These are phyloP conservation scores for Hemitrygon akajei DNA, from an alignment of 2,797 vertebrate species.

Conservation along the genomic window DNA sequence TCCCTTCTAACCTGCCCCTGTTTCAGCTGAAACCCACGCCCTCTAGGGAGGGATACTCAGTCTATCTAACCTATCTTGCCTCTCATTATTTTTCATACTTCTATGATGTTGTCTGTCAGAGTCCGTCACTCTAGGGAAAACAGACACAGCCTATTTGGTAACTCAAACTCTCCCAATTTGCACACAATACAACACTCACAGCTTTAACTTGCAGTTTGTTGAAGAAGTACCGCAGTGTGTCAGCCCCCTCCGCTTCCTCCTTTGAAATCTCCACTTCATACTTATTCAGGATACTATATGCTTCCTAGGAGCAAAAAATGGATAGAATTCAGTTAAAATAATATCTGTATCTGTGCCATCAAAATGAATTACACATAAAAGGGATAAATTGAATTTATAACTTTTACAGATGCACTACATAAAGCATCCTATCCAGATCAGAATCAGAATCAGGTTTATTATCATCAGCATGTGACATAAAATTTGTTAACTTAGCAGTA, in stretches of 20 bases:
- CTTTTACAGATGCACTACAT: too few species aligned
- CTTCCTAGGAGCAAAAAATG: constrained; percentile 56
- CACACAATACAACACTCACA: constrained; percentile 53
- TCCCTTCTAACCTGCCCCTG: too few species aligned
- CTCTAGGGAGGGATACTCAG: neutral
- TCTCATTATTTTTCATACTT: too few species aligned
- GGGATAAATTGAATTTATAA: neutral
- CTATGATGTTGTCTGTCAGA: too few species aligned
- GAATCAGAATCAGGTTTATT: too few species aligned
- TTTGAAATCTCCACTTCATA: constrained; percentile 63
- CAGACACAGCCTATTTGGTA: too few species aligned
- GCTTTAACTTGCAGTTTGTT: constrained; percentile 62
- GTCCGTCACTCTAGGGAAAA: too few species aligned
- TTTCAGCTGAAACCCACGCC: neutral
- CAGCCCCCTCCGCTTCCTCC: constrained; percentile 65
- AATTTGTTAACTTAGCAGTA: too few species aligned
- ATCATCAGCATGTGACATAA: too few species aligned
- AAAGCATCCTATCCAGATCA: too few species aligned
- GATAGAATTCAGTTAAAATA: too few species aligned
- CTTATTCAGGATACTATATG: constrained; percentile 62
- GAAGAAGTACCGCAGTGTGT: constrained; percentile 61
- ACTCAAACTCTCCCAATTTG: too few species aligned
- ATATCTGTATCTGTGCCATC: neutral
- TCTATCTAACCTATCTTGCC: neutral
- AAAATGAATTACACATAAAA: neutral